These are phyloP conservation scores for Dugesia japonica DNA, from an alignment of 2,888 invertebrate species.

Conservation along the genomic window DNA sequence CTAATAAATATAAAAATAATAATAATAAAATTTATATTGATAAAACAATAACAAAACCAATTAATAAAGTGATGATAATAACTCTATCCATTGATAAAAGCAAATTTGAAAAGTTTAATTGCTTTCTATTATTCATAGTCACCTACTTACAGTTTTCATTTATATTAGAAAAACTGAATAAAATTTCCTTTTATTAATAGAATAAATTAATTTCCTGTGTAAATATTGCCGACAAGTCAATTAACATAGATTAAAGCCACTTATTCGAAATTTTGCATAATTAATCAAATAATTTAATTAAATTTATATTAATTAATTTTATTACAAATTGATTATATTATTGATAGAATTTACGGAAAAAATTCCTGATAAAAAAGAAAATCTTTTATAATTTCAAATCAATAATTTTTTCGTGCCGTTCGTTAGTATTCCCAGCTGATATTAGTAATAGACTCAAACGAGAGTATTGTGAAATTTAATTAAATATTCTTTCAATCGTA, in stretches of 20 bases:
- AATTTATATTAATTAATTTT: no score
- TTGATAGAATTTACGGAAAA: background rate
- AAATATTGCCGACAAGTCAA: constrained; percentile 11
- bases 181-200: background rate
- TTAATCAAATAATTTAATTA: background rate
- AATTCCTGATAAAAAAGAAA: background rate
- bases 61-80: background rate
- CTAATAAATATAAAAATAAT: no score
- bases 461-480: constrained; percentile 10
- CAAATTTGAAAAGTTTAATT: background rate
- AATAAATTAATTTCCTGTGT: constrained; percentile 20
- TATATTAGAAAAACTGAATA: background rate
- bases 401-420: background rate
- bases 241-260: background rate
- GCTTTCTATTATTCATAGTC: background rate
- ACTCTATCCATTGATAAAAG: no score
- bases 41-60: no score
- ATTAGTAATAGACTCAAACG: background rate
- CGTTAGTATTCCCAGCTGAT: constrained; percentile 9
- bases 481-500: constrained; percentile 16
- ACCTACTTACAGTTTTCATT: background rate
- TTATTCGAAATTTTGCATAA: background rate
- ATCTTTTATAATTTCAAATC: constrained; percentile 2
- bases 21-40: no score
- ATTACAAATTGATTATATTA: background rate